Base-by-base conservation (phyloP, 2,888 invertebrate species). In the Coremacera marginata region DNA sequence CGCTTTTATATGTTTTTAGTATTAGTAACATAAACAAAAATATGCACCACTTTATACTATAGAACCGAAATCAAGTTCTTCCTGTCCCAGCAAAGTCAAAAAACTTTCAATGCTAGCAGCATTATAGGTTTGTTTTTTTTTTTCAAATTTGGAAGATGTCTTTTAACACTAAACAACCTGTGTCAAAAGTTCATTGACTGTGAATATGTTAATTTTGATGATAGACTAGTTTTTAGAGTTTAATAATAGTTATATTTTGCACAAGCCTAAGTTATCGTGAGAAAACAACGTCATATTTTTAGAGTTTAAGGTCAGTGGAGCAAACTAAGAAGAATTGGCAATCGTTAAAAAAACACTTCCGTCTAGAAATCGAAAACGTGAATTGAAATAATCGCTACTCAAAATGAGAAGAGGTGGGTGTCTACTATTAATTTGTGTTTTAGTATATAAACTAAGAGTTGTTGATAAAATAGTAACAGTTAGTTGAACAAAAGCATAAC, bases 291-390 rank as follows among this genome's bases (percentile, higher is more conserved):
- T 27, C 83, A 85, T 79, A 82, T 82, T 44, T 73, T 37, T 16
- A 44, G 79, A 77, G 86, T 85, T 86, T 81, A 84, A 86, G 86
- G 86, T 83, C 79, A 74, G 25, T 67, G 60, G 55, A 79, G n/a
- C 60, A 60, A n/a, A 5, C 27, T 37, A 1, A 60, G 71, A 70
- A 19, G 70, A 71, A 49, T 37, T 49, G 25, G 19, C 19, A 70
- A 62, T n/a, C n/a, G n/a, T n/a, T 25, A 25, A 62, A 37, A 8
- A 44, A 27, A 51, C 14, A 51, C 49, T 68, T 51, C 60, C 55
- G 57, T 37, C 34, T 71, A 57, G 34, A 71, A 44, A 44, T 16
- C 8, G 27, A 57, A 25, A 51, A 52, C 16, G 14, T 68, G 37
- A 25, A 11, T 65, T 37, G 37, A 37, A 4, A 37, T 4, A 37